Evolutionary conservation across 2,113 vertebrate genomes (phyloP).

Genomic region (Anthoscopus minutus): DNA sequence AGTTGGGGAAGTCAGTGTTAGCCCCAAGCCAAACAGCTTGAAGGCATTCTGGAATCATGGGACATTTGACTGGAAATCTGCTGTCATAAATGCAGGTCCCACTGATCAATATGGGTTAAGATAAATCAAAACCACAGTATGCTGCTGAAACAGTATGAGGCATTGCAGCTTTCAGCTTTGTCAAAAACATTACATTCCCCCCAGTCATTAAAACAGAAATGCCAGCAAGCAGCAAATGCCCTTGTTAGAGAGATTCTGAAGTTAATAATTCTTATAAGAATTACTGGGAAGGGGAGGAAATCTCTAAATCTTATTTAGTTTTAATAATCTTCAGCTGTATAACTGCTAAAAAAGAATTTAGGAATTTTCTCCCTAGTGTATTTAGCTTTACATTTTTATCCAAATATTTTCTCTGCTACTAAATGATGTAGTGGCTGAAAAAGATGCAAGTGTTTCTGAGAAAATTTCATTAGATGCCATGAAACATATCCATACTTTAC

Average conservation of each 20-base stretch:
- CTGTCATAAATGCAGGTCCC: neutral
- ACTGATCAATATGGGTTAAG: neutral
- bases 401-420: neutral
- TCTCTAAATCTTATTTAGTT: constrained; percentile 3
- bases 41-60: neutral
- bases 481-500: neutral
- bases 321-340: neutral
- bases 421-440: neutral
- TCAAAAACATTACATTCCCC: constrained; percentile 66
- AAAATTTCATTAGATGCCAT: neutral
- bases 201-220: constrained; percentile 72
- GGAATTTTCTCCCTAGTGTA: neutral
- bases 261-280: constrained; percentile 48
- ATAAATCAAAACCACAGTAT: constrained; percentile 26
- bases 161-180: constrained; percentile 67
- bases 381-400: neutral
- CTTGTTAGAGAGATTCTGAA: constrained; percentile 31
- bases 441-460: neutral
- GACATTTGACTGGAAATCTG: neutral
- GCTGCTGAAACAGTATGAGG: constrained; percentile 41
- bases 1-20: neutral
- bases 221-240: constrained; percentile 50
- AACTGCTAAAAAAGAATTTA: neutral
- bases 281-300: neutral
- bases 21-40: neutral